phyloP scores from a whole-genome alignment of 2,113 vertebrate species.

The Mormyrus iriodes region DNA sequence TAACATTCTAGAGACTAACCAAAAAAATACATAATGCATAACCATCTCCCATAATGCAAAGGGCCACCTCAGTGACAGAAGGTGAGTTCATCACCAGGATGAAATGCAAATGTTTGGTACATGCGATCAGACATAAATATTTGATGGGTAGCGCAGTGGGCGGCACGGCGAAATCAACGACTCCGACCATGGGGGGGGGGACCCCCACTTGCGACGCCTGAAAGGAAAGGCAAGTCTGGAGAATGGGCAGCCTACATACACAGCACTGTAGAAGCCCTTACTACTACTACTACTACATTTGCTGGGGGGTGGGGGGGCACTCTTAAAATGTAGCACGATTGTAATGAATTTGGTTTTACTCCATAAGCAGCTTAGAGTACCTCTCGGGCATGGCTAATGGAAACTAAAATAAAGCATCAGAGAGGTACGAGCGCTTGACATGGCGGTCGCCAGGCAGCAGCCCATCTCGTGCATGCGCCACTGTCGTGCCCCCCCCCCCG shows the following conservation, averaged over 20 bases:
- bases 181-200: not conserved
- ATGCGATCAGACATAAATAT: slow-evolving; percentile 13
- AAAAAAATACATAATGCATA: slow-evolving; percentile 9
- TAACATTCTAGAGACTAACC: not conserved
- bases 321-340: not conserved
- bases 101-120: slow-evolving; percentile 11
- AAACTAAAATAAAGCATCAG: not conserved
- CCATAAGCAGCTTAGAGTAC: not conserved
- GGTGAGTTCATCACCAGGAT: not conserved
- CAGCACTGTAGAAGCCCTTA: not conserved
- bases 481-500: not conserved
- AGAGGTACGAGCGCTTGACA: not conserved
- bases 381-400: not conserved
- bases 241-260: not conserved
- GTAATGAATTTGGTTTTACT: not conserved
- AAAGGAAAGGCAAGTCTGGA: not conserved
- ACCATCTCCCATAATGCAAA: not conserved
- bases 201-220: not conserved
- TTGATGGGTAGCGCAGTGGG: not conserved
- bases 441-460: not conserved
- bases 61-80: not conserved
- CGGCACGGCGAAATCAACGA: not conserved
- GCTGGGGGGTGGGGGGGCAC: not conserved
- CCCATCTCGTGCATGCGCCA: not conserved
- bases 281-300: not conserved